Evolutionary conservation across 1,140 invertebrate species (phyloP).

Genomic region (Anastrepha ludens): DNA sequence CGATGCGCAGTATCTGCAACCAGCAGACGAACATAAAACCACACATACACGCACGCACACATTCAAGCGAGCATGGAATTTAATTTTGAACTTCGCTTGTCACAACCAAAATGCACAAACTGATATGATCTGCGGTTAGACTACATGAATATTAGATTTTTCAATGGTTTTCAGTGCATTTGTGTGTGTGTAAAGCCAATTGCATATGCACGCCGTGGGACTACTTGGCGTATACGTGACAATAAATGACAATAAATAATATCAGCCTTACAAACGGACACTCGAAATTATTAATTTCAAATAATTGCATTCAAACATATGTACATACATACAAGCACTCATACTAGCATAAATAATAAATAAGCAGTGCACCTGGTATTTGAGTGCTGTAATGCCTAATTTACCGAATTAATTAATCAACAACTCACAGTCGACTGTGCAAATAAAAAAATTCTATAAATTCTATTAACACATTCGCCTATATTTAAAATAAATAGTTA

Average conservation of each 20-base stretch:
- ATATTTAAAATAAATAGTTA: too few species aligned
- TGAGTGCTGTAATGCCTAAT: neutral
- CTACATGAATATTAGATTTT: conserved; percentile 33
- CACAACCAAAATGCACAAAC: neutral
- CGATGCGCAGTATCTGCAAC: neutral
- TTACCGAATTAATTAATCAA: neutral
- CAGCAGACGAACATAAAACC: conserved; percentile 5
- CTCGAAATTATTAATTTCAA: neutral
- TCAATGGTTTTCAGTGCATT: neutral
- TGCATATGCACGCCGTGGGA: neutral
- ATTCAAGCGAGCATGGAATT: neutral
- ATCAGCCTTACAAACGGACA: neutral
- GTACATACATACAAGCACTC: too few species aligned
- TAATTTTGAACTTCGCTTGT: conserved; percentile 43
- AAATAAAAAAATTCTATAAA: neutral
- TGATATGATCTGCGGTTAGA: conserved; percentile 37
- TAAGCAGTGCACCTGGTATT: neutral
- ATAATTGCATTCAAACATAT: neutral
- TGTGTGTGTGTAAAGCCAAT: neutral
- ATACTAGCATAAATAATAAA: neutral
- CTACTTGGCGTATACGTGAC: neutral
- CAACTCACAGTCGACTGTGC: neutral
- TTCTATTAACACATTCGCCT: too few species aligned
- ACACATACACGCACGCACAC: neutral
- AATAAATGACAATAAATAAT: neutral